Percentiles rank a stretch among this genome's conserved stretches.
Evolutionary conservation across 2,797 vertebrate genomes (phyloP).

Genomic region (Tokudaia tokunoshimensis): DNA sequence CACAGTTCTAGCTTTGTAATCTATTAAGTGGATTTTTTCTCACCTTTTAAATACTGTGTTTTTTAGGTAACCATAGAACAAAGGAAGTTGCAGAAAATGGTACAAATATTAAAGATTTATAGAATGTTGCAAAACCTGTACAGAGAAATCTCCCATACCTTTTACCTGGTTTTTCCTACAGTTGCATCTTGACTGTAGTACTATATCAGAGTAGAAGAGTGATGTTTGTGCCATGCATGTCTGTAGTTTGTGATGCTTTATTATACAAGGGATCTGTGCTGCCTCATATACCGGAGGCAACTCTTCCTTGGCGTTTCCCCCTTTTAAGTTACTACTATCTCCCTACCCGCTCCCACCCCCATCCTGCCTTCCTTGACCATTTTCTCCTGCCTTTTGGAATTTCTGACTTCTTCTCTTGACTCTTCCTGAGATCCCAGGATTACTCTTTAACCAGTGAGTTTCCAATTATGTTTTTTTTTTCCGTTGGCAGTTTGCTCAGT

Average conservation of each 20-base stretch:
- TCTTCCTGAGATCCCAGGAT: background rate
- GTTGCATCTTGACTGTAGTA: background rate
- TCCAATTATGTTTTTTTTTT: background rate
- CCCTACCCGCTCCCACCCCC: background rate
- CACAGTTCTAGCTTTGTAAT: background rate
- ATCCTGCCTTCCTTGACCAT: background rate
- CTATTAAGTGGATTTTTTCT: background rate
- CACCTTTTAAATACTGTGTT: background rate
- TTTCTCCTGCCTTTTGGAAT: background rate
- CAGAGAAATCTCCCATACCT: background rate
- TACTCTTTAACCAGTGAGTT: background rate
- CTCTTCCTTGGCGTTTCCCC: background rate
- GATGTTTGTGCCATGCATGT: background rate
- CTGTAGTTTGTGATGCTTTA: background rate
- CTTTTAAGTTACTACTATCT: background rate
- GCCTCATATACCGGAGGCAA: background rate
- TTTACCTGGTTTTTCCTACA: background rate
- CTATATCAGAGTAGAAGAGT: background rate
- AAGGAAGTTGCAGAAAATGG: slow-evolving; percentile 35
- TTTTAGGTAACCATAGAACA: slow-evolving; percentile 53
- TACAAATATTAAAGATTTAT: background rate
- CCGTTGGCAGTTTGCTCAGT: background rate
- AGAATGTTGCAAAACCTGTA: background rate
- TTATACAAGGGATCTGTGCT: background rate
- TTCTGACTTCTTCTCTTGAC: background rate